Conservation (phyloP, 1,140 invertebrate genomes). For the Paralvinella palmiformis region DNA sequence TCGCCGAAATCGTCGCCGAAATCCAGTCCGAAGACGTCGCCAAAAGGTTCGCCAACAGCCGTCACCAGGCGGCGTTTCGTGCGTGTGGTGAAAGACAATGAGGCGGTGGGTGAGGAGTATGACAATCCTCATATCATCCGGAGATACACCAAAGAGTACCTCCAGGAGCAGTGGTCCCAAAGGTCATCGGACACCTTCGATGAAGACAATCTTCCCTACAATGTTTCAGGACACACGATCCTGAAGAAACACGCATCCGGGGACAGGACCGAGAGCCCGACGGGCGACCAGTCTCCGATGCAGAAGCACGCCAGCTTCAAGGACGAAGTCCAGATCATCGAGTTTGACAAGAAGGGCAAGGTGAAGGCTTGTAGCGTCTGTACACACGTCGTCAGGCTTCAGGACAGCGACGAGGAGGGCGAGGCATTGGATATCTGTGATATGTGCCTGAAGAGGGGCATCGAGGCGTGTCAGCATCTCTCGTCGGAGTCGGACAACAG, state of each 20-base stretch:
- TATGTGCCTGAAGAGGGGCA: too few relatives aligned
- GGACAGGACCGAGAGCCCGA: background rate
- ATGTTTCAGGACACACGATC: conserved; percentile 6
- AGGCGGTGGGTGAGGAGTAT: conserved; percentile 8
- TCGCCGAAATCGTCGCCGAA: background rate
- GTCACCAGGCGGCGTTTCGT: background rate
- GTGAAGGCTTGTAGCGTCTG: too few relatives aligned
- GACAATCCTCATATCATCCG: conserved; percentile 13
- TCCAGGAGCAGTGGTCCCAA: background rate
- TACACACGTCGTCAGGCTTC: too few relatives aligned
- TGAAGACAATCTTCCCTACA: conserved; percentile 8
- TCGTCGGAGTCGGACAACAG: too few relatives aligned
- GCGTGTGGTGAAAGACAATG: background rate
- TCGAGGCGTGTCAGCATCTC: too few relatives aligned
- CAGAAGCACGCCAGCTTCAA: conserved; percentile 15
- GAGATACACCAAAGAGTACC: conserved; percentile 2
- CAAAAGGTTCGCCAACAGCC: background rate
- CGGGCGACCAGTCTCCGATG: conserved; percentile 5
- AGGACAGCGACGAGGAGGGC: too few relatives aligned
- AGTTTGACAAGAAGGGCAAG: conserved; percentile 17
- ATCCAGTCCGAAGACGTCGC: background rate
- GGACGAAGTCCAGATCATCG: conserved; percentile 12
- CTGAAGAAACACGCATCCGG: conserved; percentile 10
- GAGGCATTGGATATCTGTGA: too few relatives aligned
- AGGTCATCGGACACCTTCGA: background rate